Conservation (phyloP, 1,140 invertebrate species). For the Rhopalosiphum padi region DNA sequence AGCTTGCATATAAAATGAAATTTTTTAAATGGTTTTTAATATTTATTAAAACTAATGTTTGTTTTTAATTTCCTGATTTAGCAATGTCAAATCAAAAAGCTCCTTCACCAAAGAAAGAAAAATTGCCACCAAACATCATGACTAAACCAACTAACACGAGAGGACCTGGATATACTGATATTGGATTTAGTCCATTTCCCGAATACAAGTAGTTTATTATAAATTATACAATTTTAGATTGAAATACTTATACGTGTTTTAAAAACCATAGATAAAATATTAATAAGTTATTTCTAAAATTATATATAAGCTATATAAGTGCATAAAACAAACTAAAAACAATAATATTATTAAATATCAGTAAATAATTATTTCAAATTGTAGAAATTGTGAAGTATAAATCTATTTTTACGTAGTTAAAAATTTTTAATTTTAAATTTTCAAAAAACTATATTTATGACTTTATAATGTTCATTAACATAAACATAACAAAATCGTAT, state of each 20-base stretch:
- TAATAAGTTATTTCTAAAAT: too few species aligned
- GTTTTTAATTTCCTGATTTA: neutral
- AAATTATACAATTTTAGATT: neutral
- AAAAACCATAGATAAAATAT: too few species aligned
- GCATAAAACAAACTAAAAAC: too few species aligned
- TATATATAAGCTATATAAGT: too few species aligned
- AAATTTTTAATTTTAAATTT: too few species aligned
- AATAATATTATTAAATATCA: too few species aligned
- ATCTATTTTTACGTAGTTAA: too few species aligned
- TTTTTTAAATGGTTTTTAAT: neutral
- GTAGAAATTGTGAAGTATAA: neutral
- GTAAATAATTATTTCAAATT: too few species aligned
- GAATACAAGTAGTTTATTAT: neutral
- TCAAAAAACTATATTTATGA: neutral
- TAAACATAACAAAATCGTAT: neutral
- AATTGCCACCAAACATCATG: neutral
- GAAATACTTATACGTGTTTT: neutral
- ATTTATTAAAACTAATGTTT: neutral
- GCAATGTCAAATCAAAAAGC: neutral
- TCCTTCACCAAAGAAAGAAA: neutral
- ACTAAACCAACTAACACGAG: neutral
- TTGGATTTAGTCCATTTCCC: neutral
- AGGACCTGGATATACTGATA: constrained; percentile 34
- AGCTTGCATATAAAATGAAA: neutral
- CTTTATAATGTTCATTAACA: too few species aligned